Evolutionary conservation across 2,888 invertebrate species (phyloP).

Genomic region (Nomada fabriciana): DNA sequence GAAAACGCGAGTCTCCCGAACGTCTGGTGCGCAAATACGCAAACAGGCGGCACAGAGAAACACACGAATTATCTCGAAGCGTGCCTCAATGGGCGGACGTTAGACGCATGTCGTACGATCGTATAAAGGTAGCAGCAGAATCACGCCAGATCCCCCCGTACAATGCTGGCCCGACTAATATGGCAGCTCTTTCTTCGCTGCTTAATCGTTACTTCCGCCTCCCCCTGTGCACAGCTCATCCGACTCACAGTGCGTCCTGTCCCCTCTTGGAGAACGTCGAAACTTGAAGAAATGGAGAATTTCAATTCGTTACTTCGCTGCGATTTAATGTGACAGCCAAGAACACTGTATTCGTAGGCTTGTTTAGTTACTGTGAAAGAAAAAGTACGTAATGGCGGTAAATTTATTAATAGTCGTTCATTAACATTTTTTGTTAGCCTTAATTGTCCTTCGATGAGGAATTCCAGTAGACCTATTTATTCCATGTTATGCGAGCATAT

Average conservation of each 20-base stretch:
- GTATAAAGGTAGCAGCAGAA: constrained; percentile 88
- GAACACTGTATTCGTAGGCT: not conserved
- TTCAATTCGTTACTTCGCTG: not conserved
- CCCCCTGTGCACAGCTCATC: constrained; percentile 59
- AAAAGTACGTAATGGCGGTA: not conserved
- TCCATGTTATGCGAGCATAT: constrained; percentile 9
- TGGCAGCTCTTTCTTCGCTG: constrained; percentile 82
- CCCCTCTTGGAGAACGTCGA: constrained; percentile 13
- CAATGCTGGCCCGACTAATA: constrained; percentile 80
- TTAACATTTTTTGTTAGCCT: not conserved
- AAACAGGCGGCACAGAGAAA: constrained; percentile 66
- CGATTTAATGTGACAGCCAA: not conserved
- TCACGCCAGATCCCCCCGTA: constrained; percentile 79
- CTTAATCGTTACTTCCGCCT: constrained; percentile 83
- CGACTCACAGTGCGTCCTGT: constrained; percentile 42
- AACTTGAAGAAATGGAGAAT: not conserved
- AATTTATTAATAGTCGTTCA: not conserved
- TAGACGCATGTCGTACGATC: constrained; percentile 88
- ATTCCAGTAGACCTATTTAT: constrained; percentile 14
- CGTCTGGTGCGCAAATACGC: constrained; percentile 1
- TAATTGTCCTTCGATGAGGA: constrained; percentile 22
- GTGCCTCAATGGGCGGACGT: constrained; percentile 81
- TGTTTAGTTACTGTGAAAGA: not conserved
- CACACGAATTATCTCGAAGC: constrained; percentile 81
- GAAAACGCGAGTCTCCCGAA: constrained; percentile 6